Conservation (phyloP, 2,113 vertebrate genomes). For the Marmota flaviventris region DNA sequence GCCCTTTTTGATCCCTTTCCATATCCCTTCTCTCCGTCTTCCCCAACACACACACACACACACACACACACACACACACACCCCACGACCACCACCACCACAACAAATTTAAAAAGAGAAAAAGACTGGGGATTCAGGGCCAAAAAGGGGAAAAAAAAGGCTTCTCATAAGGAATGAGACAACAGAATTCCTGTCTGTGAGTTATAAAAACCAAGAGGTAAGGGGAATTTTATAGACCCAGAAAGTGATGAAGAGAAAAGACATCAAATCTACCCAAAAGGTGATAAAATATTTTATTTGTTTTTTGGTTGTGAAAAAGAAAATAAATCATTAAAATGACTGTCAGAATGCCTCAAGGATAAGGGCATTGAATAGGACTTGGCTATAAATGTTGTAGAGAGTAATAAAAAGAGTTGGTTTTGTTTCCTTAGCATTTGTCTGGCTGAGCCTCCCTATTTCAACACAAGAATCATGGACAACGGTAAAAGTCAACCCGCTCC, state of each 20-base stretch:
- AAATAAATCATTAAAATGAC: slow-evolving; percentile 82
- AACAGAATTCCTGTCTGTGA: slow-evolving; percentile 59
- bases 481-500: not conserved
- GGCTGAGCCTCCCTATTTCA: slow-evolving; percentile 53
- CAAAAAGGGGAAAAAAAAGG: not conserved
- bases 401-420: slow-evolving; percentile 71
- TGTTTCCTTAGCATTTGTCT: slow-evolving; percentile 75
- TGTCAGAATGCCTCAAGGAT: slow-evolving; percentile 64
- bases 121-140: not conserved
- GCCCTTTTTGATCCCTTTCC: not conserved
- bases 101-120: not conserved
- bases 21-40: no score
- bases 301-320: slow-evolving; percentile 77
- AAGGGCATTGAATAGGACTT: slow-evolving; percentile 21
- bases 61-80: no score
- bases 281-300: slow-evolving; percentile 73
- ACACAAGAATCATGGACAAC: slow-evolving; percentile 20
- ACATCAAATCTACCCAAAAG: slow-evolving; percentile 71
- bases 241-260: slow-evolving; percentile 66
- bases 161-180: slow-evolving; percentile 25
- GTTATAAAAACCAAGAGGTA: slow-evolving; percentile 68
- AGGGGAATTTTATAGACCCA: slow-evolving; percentile 69
- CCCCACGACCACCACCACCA: no score
- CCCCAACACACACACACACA: not conserved
- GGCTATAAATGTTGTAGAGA: slow-evolving; percentile 57